These are phyloP conservation scores for Ispidina picta DNA, from an alignment of 2,797 vertebrate genomes.

Conservation along the genomic window DNA sequence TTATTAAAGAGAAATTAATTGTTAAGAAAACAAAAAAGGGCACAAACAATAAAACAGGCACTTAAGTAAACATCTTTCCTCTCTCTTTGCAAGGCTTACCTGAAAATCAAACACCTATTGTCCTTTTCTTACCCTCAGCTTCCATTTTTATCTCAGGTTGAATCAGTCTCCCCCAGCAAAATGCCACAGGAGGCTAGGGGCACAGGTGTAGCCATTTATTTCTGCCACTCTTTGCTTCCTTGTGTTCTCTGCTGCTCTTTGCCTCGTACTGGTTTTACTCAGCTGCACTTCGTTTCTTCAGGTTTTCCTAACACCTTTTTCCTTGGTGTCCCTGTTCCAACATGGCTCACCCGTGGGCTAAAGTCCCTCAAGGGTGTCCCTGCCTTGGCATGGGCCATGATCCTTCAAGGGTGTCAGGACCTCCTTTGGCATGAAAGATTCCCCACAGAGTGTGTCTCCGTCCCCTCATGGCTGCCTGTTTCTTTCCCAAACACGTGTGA, in stretches of 20 bases:
- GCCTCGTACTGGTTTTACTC: neutral
- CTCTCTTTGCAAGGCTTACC: neutral
- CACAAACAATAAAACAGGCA: neutral
- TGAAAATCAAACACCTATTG: neutral
- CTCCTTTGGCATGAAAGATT: neutral
- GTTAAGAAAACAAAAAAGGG: neutral
- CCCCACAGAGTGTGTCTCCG: rapidly evolving
- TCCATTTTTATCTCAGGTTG: neutral
- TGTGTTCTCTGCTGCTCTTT: neutral
- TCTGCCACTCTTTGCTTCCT: neutral
- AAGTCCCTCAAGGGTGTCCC: neutral
- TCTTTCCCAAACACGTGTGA: neutral
- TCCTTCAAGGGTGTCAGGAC: neutral
- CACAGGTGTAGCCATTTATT: neutral
- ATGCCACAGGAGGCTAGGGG: neutral
- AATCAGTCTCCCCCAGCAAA: neutral
- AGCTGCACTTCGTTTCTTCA: neutral
- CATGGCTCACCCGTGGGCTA: neutral
- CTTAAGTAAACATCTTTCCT: neutral
- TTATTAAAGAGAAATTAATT: neutral
- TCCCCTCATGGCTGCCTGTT: neutral
- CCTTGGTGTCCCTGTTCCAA: neutral
- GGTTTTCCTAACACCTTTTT: neutral
- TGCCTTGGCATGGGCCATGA: neutral
- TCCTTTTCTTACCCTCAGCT: neutral